Evolutionary conservation across 2,888 invertebrate genomes (phyloP).

Genomic region (Drosophila limbata): DNA sequence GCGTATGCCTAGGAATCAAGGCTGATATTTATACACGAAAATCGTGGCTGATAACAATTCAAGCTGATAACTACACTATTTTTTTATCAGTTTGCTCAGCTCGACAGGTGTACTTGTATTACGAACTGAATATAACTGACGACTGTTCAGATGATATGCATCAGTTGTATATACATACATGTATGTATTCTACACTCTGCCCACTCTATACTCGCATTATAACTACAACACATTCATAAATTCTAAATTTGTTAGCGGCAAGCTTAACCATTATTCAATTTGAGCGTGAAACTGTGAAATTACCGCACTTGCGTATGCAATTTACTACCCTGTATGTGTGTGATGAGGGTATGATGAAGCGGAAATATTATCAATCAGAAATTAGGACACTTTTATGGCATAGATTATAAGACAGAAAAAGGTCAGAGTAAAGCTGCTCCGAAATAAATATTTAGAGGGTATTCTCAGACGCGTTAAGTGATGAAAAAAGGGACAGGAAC

Average conservation of each 20-base stretch:
- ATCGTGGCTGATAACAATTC: slow-evolving; percentile 14
- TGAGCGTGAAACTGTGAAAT: slow-evolving; percentile 27
- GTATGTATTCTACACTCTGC: not conserved
- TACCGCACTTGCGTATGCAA: not conserved
- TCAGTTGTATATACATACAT: not conserved
- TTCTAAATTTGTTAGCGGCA: slow-evolving; percentile 4
- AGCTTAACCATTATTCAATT: slow-evolving; percentile 32
- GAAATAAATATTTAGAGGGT: not conserved
- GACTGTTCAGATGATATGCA: not conserved
- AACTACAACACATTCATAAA: slow-evolving; percentile 2
- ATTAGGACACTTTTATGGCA: not conserved
- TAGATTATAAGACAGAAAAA: too few species aligned
- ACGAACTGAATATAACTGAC: slow-evolving; percentile 2
- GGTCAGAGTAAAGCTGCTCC: too few species aligned
- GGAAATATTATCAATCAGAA: not conserved
- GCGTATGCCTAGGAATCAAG: slow-evolving; percentile 4
- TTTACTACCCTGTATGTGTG: not conserved
- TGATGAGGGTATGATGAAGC: not conserved
- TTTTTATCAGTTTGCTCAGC: slow-evolving; percentile 30
- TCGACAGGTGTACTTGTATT: slow-evolving; percentile 5
- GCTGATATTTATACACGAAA: slow-evolving; percentile 45
- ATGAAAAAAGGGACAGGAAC: not conserved
- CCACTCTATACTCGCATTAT: not conserved
- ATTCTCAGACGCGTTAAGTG: not conserved
- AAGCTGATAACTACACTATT: slow-evolving; percentile 35